phyloP scores from a whole-genome alignment of 2,797 vertebrate genomes.

The Artibeus jamaicensis region DNA sequence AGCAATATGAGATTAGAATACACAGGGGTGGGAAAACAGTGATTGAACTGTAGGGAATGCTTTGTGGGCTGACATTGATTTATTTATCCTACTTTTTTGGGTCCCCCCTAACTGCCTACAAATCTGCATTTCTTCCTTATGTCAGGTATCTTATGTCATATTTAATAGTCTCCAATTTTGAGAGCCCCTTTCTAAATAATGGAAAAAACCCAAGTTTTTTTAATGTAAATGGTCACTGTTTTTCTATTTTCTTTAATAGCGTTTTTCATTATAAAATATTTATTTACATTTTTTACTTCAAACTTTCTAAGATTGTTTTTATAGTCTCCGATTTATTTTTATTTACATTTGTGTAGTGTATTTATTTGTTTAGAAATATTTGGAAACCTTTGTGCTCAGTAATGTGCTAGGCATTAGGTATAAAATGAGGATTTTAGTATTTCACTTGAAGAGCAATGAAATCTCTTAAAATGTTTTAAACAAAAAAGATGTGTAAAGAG shows the following conservation, averaged over 20 bases:
- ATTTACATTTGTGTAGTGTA: background rate
- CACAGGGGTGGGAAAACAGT: background rate
- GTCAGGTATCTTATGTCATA: background rate
- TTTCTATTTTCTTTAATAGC: background rate
- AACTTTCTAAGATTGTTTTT: conserved; percentile 1
- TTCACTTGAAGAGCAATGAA: background rate
- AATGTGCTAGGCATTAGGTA: background rate
- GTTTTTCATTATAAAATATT: conserved; percentile 3
- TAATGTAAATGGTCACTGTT: background rate
- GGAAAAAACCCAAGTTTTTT: background rate
- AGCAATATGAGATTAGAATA: background rate
- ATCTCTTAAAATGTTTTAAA: background rate
- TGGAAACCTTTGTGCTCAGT: background rate
- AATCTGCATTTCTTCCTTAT: background rate
- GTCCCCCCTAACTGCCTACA: background rate
- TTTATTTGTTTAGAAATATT: background rate
- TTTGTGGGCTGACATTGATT: background rate
- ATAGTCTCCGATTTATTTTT: background rate
- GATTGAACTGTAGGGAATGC: background rate
- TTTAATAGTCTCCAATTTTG: background rate
- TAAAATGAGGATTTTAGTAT: conserved; percentile 8
- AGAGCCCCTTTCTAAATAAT: background rate
- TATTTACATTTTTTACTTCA: conserved; percentile 7
- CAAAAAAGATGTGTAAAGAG: background rate
- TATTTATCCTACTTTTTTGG: background rate